Evolutionary conservation across 2,797 vertebrate species (phyloP).

Genomic region (Myotis vivesi): DNA sequence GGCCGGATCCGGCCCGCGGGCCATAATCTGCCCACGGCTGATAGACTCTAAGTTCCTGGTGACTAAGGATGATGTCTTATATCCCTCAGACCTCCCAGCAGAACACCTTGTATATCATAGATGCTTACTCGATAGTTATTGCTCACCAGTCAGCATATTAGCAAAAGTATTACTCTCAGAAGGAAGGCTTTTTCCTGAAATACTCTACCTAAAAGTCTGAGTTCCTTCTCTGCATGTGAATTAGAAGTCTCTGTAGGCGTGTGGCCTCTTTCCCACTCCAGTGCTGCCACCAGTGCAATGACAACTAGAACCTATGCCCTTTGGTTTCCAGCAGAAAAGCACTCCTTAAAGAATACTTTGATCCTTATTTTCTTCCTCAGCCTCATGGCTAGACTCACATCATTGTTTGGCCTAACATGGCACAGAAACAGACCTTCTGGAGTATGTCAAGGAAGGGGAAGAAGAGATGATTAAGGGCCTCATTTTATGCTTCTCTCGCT

Average conservation of each 20-base stretch:
- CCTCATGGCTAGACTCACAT: not conserved
- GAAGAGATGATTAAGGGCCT: not conserved
- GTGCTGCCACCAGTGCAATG: not conserved
- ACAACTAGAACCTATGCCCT: not conserved
- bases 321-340: not conserved
- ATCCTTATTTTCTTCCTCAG: conserved; percentile 8
- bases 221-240: not conserved
- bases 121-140: not conserved
- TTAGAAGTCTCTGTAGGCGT: not conserved
- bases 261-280: not conserved
- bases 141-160: not conserved
- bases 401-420: not conserved
- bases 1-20: too few species aligned
- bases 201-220: not conserved
- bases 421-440: not conserved
- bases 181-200: not conserved
- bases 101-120: too few species aligned
- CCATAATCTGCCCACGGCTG: too few species aligned
- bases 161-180: not conserved
- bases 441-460: not conserved
- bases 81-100: not conserved
- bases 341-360: not conserved
- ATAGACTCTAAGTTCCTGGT: not conserved
- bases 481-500: not conserved
- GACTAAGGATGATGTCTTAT: not conserved